A percentile compares a stretch with the other conserved stretches of the same genome.
phyloP scores from a whole-genome alignment of 2,113 vertebrate genomes.

The Mustelus asterias region DNA sequence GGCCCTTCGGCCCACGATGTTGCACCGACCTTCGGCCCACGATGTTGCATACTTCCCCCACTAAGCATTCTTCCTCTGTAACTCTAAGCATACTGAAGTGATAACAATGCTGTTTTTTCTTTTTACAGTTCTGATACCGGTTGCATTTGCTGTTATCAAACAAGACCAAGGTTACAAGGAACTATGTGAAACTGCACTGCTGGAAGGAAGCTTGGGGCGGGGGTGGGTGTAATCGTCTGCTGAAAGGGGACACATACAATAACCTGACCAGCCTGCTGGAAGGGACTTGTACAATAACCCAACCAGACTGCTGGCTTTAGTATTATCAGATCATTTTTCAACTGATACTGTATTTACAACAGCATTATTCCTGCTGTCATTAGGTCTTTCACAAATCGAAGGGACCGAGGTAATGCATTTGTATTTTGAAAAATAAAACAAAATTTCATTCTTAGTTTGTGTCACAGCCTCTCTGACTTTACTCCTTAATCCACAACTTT shows the following conservation, averaged over 20 bases:
- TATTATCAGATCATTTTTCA: constrained; percentile 31
- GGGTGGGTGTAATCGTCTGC: constrained; percentile 33
- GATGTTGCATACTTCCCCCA: too few relatives aligned
- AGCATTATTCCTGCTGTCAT: constrained; percentile 27
- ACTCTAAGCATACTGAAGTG: not conserved
- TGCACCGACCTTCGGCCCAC: too few relatives aligned
- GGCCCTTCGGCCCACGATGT: too few relatives aligned
- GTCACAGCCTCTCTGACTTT: constrained; percentile 8
- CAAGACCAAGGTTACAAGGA: constrained; percentile 23
- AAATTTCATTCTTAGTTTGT: constrained; percentile 33
- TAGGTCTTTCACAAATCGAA: constrained; percentile 6
- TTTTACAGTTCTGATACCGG: constrained; percentile 31
- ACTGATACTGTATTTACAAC: constrained; percentile 35
- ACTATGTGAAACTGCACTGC: constrained; percentile 35
- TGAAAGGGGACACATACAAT: constrained; percentile 21
- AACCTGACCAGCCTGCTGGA: constrained; percentile 15
- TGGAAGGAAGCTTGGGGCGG: constrained; percentile 34
- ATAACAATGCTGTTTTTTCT: not conserved
- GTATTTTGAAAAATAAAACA: constrained; percentile 35
- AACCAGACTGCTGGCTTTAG: constrained; percentile 35
- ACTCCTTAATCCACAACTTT: not conserved
- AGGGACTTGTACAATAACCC: constrained; percentile 5
- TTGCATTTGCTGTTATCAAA: not conserved
- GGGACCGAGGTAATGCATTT: constrained; percentile 20
- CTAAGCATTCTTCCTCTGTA: not conserved